Base-by-base conservation (phyloP, 2,888 invertebrate species). In the Leistus spinibarbis region DNA sequence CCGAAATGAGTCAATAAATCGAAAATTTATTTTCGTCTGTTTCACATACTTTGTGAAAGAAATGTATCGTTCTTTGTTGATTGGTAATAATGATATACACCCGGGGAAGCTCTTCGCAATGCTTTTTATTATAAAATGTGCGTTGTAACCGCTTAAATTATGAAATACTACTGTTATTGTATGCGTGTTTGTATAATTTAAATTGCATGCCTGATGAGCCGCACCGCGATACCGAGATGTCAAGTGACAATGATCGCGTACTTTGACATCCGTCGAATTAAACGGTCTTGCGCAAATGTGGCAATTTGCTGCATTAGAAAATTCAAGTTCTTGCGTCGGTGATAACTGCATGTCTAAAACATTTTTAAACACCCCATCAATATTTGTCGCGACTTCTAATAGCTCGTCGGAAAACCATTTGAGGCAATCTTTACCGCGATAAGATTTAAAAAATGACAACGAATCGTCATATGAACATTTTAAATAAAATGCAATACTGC, bases 101-200 rank as follows among this genome's bases (percentile, higher is more conserved):
- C 17, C 80, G 79, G 5, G 71, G 67, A 77, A 77, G 19, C 57
- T 54, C 62, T 68, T 76, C 13, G 76, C 77, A 7, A 82, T 54
- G 20, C 79, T 78, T 19, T 78, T 78, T 13, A 82, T 80, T 17
- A 83, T 75, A 65, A 83, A 80, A 77, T 83, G 82, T 4, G 78
- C 68, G 74, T 82, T 81, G 77, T 82, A 82, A 7, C 78, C 79
- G 4, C 73, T 77, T 5, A 83, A 77, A 77, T 82, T 83, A 68
- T 83, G 83, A 71, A 82, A 82, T 7, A 82, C 75, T 5, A 82
- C 76, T 1, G 83, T 83, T 53, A 85, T 78, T 20, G 78, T 76
- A 22, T 77, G 67, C 1, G 77, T 66, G 20, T 77, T 69, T 10
- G 66, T 22, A 40, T 79, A 79, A 57, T 78, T 77, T 13, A 78